Percentiles rank a stretch among this genome's conserved stretches.
Conservation (phyloP, 2,113 vertebrate species). For the Desmodus rotundus region DNA sequence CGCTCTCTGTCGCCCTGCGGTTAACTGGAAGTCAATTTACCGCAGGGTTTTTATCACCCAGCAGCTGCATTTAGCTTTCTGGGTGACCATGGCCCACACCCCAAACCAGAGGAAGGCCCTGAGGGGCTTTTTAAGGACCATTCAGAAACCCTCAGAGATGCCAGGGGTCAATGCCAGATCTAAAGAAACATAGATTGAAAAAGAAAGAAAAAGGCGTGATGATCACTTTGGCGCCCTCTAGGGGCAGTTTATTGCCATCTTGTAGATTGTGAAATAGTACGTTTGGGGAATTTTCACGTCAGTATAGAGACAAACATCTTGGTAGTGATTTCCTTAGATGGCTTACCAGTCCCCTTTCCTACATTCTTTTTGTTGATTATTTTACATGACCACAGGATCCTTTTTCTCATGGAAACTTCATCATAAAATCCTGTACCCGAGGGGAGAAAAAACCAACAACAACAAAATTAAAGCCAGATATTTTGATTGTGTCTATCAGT, state of each 20-base stretch:
- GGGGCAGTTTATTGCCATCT: neutral
- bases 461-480: constrained; percentile 68
- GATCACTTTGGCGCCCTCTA: constrained; percentile 47
- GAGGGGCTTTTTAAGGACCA: constrained; percentile 28
- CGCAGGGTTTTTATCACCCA: constrained; percentile 50
- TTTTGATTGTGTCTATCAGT: constrained; percentile 53
- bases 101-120: constrained; percentile 42
- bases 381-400: constrained; percentile 68
- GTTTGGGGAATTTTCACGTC: neutral
- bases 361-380: constrained; percentile 67
- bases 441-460: neutral
- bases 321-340: constrained; percentile 60
- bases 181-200: neutral
- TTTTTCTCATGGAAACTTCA: constrained; percentile 74
- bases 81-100: constrained; percentile 41
- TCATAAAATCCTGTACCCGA: constrained; percentile 57
- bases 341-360: constrained; percentile 59
- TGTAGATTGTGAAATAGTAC: neutral
- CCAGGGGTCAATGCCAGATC: neutral
- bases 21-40: constrained; percentile 34
- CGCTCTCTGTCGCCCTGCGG: constrained; percentile 15
- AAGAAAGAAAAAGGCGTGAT: neutral
- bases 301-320: constrained; percentile 49
- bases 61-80: constrained; percentile 37
- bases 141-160: constrained; percentile 34